Conservation (phyloP, 2,113 vertebrate species). For the Aphyosemion australe region DNA sequence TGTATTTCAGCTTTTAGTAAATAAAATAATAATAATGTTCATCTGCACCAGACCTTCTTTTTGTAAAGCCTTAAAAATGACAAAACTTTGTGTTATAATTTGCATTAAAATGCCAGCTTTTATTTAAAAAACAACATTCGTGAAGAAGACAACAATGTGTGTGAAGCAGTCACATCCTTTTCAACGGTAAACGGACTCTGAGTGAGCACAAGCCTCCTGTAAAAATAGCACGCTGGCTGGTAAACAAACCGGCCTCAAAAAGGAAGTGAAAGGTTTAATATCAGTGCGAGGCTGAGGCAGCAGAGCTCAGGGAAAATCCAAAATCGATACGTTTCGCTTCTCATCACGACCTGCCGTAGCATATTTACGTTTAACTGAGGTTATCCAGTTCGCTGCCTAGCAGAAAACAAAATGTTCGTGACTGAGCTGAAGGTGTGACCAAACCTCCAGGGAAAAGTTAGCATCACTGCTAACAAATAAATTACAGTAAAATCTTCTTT, state of each 20-base stretch:
- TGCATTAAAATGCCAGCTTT: neutral
- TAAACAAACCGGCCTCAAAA: constrained; percentile 88
- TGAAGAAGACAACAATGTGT: neutral
- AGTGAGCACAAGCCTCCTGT: constrained; percentile 65
- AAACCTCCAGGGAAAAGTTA: neutral
- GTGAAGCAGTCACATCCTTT: constrained; percentile 39
- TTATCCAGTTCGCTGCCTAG: constrained; percentile 16
- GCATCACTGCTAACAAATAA: too few species aligned
- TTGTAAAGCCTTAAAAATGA: too few species aligned
- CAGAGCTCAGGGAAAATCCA: constrained; percentile 61
- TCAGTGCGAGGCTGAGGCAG: constrained; percentile 57
- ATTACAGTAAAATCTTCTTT: too few species aligned
- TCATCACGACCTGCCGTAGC: constrained; percentile 8
- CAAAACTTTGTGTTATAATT: neutral
- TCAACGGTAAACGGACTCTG: constrained; percentile 15
- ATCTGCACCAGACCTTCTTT: neutral
- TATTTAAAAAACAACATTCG: neutral
- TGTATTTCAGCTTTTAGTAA: too few species aligned
- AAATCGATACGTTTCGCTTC: constrained; percentile 30
- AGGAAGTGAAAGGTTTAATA: constrained; percentile 90
- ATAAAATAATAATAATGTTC: too few species aligned
- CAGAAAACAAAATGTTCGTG: too few species aligned
- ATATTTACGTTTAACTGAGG: constrained; percentile 44
- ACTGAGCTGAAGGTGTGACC: neutral
- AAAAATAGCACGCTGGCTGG: constrained; percentile 86